A percentile compares a stretch with the other conserved stretches of the same genome.
phyloP scores from a whole-genome alignment of 2,797 vertebrate genomes.

The Pseudochaenichthys georgianus region DNA sequence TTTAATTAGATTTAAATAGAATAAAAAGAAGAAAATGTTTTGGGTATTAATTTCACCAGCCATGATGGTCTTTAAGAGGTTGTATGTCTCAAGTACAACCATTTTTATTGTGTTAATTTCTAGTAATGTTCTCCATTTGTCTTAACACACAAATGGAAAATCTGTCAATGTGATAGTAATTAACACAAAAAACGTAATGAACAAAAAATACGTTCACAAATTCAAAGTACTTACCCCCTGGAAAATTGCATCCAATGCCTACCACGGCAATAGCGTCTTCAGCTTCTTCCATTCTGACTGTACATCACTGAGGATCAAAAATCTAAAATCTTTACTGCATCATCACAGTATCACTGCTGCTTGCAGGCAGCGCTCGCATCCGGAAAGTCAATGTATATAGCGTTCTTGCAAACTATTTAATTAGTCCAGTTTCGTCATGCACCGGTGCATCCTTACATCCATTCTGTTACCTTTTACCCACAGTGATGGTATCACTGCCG shows the following conservation, averaged over 20 bases:
- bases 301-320: slow-evolving; percentile 34
- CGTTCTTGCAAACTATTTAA: slow-evolving; percentile 2
- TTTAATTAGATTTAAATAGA: no score
- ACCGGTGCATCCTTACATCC: slow-evolving; percentile 44
- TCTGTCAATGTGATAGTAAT: background rate
- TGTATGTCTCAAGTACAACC: background rate
- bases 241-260: slow-evolving; percentile 91
- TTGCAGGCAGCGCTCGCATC: background rate
- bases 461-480: slow-evolving; percentile 3
- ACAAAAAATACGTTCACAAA: background rate
- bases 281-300: slow-evolving; percentile 73
- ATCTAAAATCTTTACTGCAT: slow-evolving; percentile 17
- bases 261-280: slow-evolving; percentile 85
- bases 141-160: background rate
- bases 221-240: slow-evolving; percentile 81
- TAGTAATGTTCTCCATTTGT: background rate
- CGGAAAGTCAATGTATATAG: background rate
- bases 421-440: slow-evolving; percentile 37
- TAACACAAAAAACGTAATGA: background rate
- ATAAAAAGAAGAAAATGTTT: no score
- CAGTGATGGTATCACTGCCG: slow-evolving; percentile 55
- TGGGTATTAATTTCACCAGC: background rate
- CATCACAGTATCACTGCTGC: background rate
- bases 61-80: background rate
- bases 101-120: background rate